Percentiles rank a stretch among this genome's conserved stretches.
Evolutionary conservation across 2,888 invertebrate genomes (phyloP).

Genomic region (Pimpla rufipes): DNA sequence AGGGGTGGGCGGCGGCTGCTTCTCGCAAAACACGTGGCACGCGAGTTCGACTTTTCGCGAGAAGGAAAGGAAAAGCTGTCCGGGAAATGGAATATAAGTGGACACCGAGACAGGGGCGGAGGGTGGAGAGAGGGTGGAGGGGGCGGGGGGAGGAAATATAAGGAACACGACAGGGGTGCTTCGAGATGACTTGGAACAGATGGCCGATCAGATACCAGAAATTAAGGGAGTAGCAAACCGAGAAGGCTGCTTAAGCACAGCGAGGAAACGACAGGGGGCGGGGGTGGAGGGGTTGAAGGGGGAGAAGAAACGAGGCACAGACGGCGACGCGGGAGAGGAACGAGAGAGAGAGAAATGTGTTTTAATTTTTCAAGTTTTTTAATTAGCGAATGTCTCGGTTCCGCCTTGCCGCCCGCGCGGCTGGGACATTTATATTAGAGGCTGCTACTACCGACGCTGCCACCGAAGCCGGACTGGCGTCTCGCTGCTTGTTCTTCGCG

Average conservation of each 20-base stretch:
- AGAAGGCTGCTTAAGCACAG: slow-evolving; percentile 75
- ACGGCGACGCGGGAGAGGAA: slow-evolving; percentile 49
- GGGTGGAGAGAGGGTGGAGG: neutral
- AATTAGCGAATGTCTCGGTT: slow-evolving; percentile 85
- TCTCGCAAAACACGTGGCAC: slow-evolving; percentile 53
- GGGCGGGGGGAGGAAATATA: slow-evolving; percentile 13
- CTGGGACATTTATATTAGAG: slow-evolving; percentile 85
- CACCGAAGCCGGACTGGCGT: slow-evolving; percentile 55
- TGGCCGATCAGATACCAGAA: slow-evolving; percentile 85
- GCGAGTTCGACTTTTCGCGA: slow-evolving; percentile 38
- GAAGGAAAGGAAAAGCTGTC: slow-evolving; percentile 4
- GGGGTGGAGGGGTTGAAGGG: neutral
- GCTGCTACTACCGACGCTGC: slow-evolving; percentile 72
- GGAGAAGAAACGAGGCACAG: slow-evolving; percentile 46
- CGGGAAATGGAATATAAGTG: slow-evolving; percentile 44
- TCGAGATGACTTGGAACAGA: slow-evolving; percentile 82
- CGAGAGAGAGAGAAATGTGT: slow-evolving; percentile 83
- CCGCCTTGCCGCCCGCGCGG: slow-evolving; percentile 78
- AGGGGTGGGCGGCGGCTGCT: slow-evolving; percentile 9
- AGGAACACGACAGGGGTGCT: slow-evolving; percentile 56
- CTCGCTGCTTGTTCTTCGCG: slow-evolving; percentile 66
- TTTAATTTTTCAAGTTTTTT: slow-evolving; percentile 86
- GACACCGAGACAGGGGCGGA: slow-evolving; percentile 1
- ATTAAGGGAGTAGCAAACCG: slow-evolving; percentile 79
- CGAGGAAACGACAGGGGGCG: slow-evolving; percentile 60